A percentile compares a stretch with the other conserved stretches of the same genome.
phyloP scores from a whole-genome alignment of 2,797 vertebrate species.

The Acestrorhynchus altus region DNA sequence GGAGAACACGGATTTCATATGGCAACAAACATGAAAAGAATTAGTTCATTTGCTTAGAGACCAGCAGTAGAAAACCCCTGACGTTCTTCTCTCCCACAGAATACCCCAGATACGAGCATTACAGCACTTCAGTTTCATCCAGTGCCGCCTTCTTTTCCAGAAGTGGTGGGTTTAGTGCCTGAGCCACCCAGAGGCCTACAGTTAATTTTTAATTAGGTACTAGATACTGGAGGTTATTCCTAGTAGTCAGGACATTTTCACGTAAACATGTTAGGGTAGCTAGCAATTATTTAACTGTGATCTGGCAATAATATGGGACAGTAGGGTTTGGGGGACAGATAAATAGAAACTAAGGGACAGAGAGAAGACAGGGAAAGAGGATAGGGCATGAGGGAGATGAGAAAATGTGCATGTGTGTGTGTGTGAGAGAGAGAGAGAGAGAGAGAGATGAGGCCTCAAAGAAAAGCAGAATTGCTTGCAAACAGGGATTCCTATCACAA shows the following conservation, averaged over 20 bases:
- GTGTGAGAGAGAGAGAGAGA: conserved; percentile 1
- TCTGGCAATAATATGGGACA: conserved; percentile 10
- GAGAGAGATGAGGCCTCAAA: background rate
- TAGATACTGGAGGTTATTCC: conserved; percentile 47
- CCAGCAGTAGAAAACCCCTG: background rate
- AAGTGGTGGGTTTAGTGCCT: conserved; percentile 18
- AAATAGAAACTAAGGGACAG: background rate
- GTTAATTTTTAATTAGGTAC: conserved; percentile 49
- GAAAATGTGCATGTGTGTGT: too few species aligned
- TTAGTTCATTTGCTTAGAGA: too few species aligned
- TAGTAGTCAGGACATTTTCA: conserved; percentile 34
- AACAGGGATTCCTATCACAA: conserved; percentile 15
- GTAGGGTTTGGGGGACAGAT: background rate
- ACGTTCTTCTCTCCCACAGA: background rate
- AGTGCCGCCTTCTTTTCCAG: background rate
- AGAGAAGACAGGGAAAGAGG: background rate
- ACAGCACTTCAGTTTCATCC: background rate
- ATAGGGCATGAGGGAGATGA: background rate
- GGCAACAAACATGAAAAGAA: too few species aligned
- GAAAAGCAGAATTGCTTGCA: conserved; percentile 15
- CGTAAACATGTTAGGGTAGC: conserved; percentile 36
- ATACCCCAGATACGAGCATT: background rate
- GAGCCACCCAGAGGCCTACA: conserved; percentile 11
- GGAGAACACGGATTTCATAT: too few species aligned
- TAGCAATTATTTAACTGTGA: conserved; percentile 40